Conservation (phyloP, 2,113 vertebrate species). For the Macroglossus sobrinus region DNA sequence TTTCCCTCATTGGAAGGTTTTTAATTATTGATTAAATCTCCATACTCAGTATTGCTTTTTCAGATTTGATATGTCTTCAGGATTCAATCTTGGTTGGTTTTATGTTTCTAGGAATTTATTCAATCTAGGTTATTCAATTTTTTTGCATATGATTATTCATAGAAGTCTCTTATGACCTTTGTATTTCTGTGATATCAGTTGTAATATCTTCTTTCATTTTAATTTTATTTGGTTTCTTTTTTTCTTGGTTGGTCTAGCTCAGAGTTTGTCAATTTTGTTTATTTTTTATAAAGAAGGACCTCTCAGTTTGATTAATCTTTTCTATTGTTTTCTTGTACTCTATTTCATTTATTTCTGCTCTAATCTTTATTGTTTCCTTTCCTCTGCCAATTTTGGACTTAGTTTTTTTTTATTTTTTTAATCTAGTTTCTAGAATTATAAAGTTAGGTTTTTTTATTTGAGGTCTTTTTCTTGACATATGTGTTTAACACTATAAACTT, state of each 20-base stretch:
- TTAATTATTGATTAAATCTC: background rate
- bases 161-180: background rate
- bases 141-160: background rate
- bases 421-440: background rate
- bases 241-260: background rate
- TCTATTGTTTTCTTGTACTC: background rate
- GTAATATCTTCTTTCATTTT: background rate
- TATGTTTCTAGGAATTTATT: background rate
- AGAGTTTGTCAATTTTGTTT: background rate
- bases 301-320: background rate
- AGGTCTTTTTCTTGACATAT: background rate
- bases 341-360: background rate
- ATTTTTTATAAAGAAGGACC: background rate
- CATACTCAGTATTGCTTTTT: background rate
- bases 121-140: background rate
- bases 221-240: background rate
- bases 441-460: background rate
- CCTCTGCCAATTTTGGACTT: background rate
- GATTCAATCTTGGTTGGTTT: background rate
- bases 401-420: background rate
- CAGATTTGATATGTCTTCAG: background rate
- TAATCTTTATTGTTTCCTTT: background rate
- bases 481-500: background rate
- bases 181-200: background rate
- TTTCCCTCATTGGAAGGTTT: background rate